phyloP scores from a whole-genome alignment of 2,797 vertebrate genomes.

The Nannoperca australis region DNA sequence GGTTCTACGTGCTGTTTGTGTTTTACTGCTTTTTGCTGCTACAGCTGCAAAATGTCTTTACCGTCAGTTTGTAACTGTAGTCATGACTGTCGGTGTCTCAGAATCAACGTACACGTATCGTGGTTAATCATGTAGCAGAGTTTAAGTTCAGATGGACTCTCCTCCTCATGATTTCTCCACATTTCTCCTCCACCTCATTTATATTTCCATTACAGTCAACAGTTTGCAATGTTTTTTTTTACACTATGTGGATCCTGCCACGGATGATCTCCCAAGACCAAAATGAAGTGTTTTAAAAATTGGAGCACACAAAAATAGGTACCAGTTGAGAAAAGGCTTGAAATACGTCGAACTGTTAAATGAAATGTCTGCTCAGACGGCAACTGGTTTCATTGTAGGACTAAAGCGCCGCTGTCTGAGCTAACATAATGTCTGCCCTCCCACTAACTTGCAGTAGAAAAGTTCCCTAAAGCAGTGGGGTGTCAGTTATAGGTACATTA shows the following conservation, averaged over 20 bases:
- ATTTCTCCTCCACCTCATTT: conserved; percentile 22
- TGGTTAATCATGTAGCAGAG: neutral
- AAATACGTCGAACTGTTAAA: conserved; percentile 8
- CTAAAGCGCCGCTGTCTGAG: conserved; percentile 34
- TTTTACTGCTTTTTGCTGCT: too few species aligned
- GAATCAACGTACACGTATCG: neutral
- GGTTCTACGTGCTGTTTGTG: neutral
- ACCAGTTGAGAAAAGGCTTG: neutral
- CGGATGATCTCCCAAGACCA: neutral
- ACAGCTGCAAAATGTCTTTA: neutral
- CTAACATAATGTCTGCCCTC: conserved; percentile 45
- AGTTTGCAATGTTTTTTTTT: neutral
- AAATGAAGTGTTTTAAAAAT: neutral
- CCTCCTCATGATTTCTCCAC: neutral
- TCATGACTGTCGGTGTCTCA: neutral
- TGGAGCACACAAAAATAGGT: neutral
- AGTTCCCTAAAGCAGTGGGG: conserved; percentile 55
- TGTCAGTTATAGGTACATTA: conserved; percentile 45
- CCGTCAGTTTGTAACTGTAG: neutral
- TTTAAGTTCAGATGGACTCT: conserved; percentile 6
- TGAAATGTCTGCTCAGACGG: conserved; percentile 26
- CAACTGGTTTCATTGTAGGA: conserved; percentile 11
- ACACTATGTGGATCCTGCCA: neutral
- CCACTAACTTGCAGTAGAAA: conserved; percentile 45
- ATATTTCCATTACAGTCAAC: neutral